Conservation (phyloP, 2,888 invertebrate genomes). For the Meta bourneti region DNA sequence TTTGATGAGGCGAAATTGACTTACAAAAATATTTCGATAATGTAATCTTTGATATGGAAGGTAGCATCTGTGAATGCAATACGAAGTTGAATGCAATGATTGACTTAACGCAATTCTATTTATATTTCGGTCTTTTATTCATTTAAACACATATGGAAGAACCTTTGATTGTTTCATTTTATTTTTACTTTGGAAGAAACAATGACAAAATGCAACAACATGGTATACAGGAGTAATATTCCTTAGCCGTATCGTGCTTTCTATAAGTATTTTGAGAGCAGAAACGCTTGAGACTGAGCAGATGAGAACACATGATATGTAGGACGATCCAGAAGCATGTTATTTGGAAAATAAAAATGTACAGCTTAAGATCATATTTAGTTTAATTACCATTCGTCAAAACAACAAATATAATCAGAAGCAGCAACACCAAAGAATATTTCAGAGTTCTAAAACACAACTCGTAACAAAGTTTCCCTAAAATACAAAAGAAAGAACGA, state of each 20-base stretch:
- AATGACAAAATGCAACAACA: conserved; percentile 6
- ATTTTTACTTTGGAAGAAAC: conserved; percentile 26
- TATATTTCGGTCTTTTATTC: conserved; percentile 2
- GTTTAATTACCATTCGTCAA: too few relatives aligned
- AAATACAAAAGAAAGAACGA: too few relatives aligned
- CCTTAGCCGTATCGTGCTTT: background rate
- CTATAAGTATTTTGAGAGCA: too few relatives aligned
- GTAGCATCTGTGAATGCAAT: background rate
- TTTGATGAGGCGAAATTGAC: background rate
- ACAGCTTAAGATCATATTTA: background rate
- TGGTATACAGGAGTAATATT: conserved; percentile 7
- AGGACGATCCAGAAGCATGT: background rate
- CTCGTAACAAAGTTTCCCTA: too few relatives aligned
- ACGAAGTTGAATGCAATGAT: background rate
- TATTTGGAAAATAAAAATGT: background rate
- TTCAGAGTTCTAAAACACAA: too few relatives aligned
- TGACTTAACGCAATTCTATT: background rate
- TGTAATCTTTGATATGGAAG: background rate
- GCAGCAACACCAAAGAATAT: too few relatives aligned
- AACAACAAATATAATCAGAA: too few relatives aligned
- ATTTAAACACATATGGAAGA: conserved; percentile 9
- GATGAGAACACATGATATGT: too few relatives aligned
- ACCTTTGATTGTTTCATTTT: conserved; percentile 20
- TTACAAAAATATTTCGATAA: background rate
- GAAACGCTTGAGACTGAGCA: too few relatives aligned